Conservation (phyloP, 2,797 vertebrate species). For the Cynopterus sphinx region DNA sequence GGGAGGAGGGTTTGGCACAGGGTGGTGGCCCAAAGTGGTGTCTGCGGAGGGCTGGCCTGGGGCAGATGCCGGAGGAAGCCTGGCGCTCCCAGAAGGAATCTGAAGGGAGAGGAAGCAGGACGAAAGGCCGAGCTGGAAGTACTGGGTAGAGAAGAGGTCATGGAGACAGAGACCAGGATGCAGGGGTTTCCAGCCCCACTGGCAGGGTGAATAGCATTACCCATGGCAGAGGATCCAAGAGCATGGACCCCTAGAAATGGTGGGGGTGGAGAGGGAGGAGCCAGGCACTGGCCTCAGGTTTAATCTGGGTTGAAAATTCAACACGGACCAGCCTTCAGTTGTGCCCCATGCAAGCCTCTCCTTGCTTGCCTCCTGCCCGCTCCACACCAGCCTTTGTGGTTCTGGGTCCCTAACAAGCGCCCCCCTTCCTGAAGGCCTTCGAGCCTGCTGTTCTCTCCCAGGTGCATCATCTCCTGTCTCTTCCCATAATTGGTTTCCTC, state of each 20-base stretch:
- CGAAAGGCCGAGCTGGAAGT: not conserved
- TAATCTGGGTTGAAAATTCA: not conserved
- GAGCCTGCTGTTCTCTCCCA: not conserved
- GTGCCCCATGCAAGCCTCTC: not conserved
- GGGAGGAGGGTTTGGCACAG: conserved; percentile 57
- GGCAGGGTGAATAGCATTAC: not conserved
- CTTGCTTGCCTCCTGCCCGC: not conserved
- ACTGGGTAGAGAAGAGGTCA: not conserved
- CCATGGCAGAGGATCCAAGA: not conserved
- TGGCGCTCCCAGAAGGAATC: not conserved
- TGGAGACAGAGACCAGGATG: not conserved
- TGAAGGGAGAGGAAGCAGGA: not conserved
- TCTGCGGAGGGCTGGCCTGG: conserved; percentile 53
- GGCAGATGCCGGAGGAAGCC: conserved; percentile 37
- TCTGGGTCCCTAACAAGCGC: not conserved
- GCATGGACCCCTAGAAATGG: not conserved
- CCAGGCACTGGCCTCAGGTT: not conserved
- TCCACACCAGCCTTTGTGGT: not conserved
- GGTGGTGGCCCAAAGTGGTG: conserved; percentile 33
- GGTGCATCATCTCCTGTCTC: not conserved
- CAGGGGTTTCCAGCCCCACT: not conserved
- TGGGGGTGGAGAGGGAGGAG: too few relatives aligned
- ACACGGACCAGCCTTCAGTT: not conserved
- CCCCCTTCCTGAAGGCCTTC: not conserved
- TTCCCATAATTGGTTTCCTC: not conserved